phyloP scores from a whole-genome alignment of 2,113 vertebrate genomes.

The Sterna hirundo region DNA sequence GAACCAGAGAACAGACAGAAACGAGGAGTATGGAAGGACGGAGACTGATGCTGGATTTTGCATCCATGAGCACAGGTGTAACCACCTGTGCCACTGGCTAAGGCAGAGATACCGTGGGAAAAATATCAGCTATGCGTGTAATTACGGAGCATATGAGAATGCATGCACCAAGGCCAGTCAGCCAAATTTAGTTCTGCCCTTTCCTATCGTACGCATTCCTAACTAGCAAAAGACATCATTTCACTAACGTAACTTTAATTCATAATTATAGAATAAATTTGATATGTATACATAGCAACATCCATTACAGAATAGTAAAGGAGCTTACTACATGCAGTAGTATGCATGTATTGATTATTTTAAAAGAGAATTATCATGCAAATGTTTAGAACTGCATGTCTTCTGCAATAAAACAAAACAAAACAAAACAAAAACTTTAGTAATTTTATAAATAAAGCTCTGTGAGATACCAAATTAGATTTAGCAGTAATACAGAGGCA shows the following conservation, averaged over 20 bases:
- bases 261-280: background rate
- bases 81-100: background rate
- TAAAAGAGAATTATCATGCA: background rate
- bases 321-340: background rate
- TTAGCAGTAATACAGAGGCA: background rate
- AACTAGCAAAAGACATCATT: background rate
- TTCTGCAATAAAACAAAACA: background rate
- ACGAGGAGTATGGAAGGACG: rapidly evolving
- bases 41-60: rapidly evolving
- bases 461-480: background rate
- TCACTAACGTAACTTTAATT: background rate
- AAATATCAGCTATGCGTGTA: background rate
- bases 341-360: background rate
- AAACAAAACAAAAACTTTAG: background rate
- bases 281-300: background rate
- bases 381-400: background rate
- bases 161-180: background rate
- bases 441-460: background rate
- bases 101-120: background rate
- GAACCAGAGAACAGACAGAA: background rate
- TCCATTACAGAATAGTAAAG: background rate
- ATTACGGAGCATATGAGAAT: background rate
- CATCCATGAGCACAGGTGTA: background rate
- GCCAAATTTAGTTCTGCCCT: background rate
- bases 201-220: background rate